Base-by-base conservation (phyloP, 2,888 invertebrate genomes). In the Hydrotaea cyrtoneurina region DNA sequence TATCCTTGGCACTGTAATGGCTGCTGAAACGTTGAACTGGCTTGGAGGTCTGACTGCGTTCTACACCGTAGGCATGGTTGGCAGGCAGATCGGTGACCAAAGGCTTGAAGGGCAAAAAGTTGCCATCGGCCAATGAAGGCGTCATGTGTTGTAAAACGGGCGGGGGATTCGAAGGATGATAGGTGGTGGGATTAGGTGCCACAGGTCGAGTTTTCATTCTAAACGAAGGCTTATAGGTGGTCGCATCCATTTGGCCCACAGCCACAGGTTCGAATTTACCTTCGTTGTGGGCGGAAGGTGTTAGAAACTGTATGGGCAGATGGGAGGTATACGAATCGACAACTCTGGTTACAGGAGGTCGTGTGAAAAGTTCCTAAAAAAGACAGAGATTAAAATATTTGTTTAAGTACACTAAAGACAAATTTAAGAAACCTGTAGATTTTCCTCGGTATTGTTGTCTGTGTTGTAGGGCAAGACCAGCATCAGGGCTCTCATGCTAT, bases 171-270 rank as follows among this genome's bases (percentile, higher is more conserved):
- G 82, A 72, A 7, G 89, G 88, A 88, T 91, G 90, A 53, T 90
- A 89, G 0, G 91, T 92, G 4, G 91, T 90, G 4, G 91, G 88
- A 69, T 85, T 86, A 59, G 90, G 87, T 55, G 89, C 87, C 88
- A 73, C 73, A 88, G 86, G 86, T 79, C 81, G 86, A 59, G 86
- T 73, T 78, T 89, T 90, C 8, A 86, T 11, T 3, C 85, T 92
- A 53, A 93, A 89, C 8, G 92, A 93, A 7, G 93, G 93, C 77
- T 92, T 92, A 86, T 94, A 94, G 0, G 94, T 93, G 7, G 93
- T 93, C 23, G 92, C 92, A n/a, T 90, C 91, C 46, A 91, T 85
- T 31, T 93, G 92, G 0, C 87, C 88, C 19, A 88, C 73, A 3
- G 89, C 78, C 0, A 89, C 88, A 13, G 89, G 88, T 10, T 90